Evolutionary conservation across 2,113 vertebrate species (phyloP), one percentile per base, ranked within the genome.

Genomic region (Zapornia atra): DNA sequence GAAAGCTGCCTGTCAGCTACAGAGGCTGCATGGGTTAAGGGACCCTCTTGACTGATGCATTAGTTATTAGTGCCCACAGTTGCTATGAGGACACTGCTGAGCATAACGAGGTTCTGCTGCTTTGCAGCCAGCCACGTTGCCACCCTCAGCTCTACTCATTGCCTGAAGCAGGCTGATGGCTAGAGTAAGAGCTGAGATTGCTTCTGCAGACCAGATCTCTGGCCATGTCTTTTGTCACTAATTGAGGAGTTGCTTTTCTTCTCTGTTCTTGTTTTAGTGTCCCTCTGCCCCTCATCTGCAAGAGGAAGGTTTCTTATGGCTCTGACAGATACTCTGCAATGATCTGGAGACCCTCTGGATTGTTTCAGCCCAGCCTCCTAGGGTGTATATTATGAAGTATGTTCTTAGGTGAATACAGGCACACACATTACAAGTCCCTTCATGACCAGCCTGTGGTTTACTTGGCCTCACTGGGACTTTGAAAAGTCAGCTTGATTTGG

Each of bases 351-450:
- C 4, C 15, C 38, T 53, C 42, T 15, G 54, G 64, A 8, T 33
- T 10, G 33, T 36, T 44, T 48, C 59, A 59, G 59, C 16, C 61
- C 78, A 66, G 51, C 60, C 38, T 12, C 70, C 15, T 13, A 56
- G 48, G 42, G 5, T 13, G 42, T 50, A 0, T 2, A 11, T 15
- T 10, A 18, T 1, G 40, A 44, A 46, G 28, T 20, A 17, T 5
- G 51, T 5, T 12, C 29, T 22, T 11, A 13, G 65, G 48, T 34
- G 60, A 54, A 34, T 3, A 13, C 0, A 28, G 31, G 38, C 24
- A 42, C 50, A n/a, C 12, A 6, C 26, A 3, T 8, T 34, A 20
- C 40, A 48, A 68, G 40, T n/a, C 26, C 31, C 48, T 24, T 10
- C 53, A 22, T 18, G 18, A 0, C 16, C 28, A n/a, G 16, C 5